phyloP scores from a whole-genome alignment of 2,113 vertebrate species.

The Notothenia rossii region DNA sequence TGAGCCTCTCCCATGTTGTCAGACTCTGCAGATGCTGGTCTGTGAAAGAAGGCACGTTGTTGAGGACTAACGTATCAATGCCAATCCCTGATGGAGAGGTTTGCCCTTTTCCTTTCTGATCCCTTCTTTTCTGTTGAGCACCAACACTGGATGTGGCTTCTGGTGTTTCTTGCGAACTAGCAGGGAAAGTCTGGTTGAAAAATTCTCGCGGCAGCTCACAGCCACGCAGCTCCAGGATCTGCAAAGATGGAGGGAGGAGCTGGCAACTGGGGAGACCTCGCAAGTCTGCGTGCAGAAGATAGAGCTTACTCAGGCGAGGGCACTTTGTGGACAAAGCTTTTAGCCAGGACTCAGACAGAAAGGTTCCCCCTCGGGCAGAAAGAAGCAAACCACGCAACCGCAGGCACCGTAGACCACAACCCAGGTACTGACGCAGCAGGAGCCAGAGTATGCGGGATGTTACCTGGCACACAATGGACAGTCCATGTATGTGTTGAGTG shows the following conservation, averaged over 20 bases:
- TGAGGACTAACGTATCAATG: conserved; percentile 79
- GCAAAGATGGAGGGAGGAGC: conserved; percentile 77
- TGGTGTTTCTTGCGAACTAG: conserved; percentile 33
- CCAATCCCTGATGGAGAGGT: conserved; percentile 43
- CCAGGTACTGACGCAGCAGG: conserved; percentile 84
- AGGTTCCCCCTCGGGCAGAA: conserved; percentile 79
- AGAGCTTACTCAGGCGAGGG: conserved; percentile 81
- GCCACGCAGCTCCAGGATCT: conserved; percentile 80
- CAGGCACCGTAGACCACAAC: conserved; percentile 81
- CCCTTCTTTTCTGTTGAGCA: conserved; percentile 27
- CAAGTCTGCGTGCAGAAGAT: conserved; percentile 81
- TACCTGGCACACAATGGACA: conserved; percentile 73
- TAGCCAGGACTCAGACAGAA: conserved; percentile 86
- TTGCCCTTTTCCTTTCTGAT: conserved; percentile 39
- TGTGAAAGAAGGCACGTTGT: conserved; percentile 85
- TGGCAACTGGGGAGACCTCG: conserved; percentile 76
- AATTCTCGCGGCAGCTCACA: conserved; percentile 82
- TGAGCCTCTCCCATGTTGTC: conserved; percentile 76
- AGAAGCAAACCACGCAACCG: conserved; percentile 83
- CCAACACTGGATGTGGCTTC: conserved; percentile 62
- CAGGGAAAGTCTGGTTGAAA: conserved; percentile 71
- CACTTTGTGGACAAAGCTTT: conserved; percentile 80
- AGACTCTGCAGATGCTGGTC: conserved; percentile 84
- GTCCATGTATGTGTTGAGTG: conserved; percentile 8
- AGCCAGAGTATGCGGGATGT: conserved; percentile 84